Conservation (phyloP, 2,113 vertebrate species). For the Brevimyrus niger region DNA sequence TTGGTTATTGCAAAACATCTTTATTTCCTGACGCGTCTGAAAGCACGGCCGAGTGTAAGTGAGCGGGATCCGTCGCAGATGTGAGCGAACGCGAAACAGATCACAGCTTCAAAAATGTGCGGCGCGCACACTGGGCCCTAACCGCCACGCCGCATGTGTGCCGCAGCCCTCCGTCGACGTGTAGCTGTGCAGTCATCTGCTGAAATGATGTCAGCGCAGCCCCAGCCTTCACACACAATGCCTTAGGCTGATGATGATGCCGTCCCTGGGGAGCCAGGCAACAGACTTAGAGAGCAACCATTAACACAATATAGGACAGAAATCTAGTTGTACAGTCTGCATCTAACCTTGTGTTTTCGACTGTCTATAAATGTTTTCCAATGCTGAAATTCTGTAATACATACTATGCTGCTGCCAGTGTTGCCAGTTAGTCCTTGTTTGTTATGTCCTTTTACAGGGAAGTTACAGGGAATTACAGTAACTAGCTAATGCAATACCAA, state of each 20-base stretch:
- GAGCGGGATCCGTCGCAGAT: neutral
- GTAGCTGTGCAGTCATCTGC: no score
- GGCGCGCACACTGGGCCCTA: neutral
- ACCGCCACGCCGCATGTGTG: neutral
- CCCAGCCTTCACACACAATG: neutral
- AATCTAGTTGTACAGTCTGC: neutral
- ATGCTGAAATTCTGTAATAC: neutral
- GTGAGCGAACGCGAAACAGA: neutral
- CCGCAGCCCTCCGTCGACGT: neutral
- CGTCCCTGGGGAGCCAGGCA: neutral
- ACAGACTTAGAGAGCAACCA: neutral
- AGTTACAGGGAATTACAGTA: neutral
- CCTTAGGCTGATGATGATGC: neutral
- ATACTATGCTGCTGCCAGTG: neutral
- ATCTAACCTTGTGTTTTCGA: neutral
- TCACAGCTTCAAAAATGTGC: no score
- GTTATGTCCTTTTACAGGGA: neutral
- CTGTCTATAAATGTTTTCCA: neutral
- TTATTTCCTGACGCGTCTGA: neutral
- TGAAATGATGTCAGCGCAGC: neutral
- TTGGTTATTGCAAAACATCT: neutral
- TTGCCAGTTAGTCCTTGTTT: neutral
- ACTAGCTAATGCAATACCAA: neutral
- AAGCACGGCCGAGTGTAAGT: neutral
- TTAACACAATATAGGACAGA: neutral